These are phyloP conservation scores for Malurus leucopterus DNA, from an alignment of 2,797 vertebrate genomes.

Conservation along the genomic window DNA sequence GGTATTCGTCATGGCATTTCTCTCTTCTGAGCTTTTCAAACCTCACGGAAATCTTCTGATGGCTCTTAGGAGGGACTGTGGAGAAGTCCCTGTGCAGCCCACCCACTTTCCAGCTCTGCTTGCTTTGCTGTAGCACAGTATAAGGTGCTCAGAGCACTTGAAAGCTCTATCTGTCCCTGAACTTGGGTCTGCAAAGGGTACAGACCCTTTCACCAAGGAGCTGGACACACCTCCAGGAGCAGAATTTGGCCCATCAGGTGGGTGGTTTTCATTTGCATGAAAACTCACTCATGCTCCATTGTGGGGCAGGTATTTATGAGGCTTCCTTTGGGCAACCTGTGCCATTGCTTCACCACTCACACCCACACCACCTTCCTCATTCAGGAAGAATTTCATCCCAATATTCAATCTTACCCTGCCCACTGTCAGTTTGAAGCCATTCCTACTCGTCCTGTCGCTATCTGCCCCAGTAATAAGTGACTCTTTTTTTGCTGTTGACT, in stretches of 20 bases:
- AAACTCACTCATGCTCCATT: not conserved
- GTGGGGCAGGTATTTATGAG: not conserved
- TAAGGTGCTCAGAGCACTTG: not conserved
- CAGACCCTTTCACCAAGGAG: not conserved
- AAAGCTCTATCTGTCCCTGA: not conserved
- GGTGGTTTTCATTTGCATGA: not conserved
- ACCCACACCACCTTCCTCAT: no score
- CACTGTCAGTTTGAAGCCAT: not conserved
- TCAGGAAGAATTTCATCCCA: not conserved
- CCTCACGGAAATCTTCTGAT: constrained; percentile 20
- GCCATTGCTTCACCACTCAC: not conserved
- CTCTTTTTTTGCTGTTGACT: not conserved
- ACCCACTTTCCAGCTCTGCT: not conserved
- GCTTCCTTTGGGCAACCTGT: not conserved
- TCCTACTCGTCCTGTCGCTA: not conserved
- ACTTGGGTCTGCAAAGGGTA: not conserved
- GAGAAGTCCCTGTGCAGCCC: not conserved
- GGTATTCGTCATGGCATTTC: constrained; percentile 27
- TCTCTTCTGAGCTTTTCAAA: constrained; percentile 26
- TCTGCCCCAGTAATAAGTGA: not conserved
- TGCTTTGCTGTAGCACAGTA: not conserved
- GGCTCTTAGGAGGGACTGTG: not conserved
- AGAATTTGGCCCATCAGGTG: not conserved
- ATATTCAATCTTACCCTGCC: not conserved
- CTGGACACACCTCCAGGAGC: not conserved